phyloP scores from a whole-genome alignment of 2,797 vertebrate genomes.

The Pitangus sulphuratus region DNA sequence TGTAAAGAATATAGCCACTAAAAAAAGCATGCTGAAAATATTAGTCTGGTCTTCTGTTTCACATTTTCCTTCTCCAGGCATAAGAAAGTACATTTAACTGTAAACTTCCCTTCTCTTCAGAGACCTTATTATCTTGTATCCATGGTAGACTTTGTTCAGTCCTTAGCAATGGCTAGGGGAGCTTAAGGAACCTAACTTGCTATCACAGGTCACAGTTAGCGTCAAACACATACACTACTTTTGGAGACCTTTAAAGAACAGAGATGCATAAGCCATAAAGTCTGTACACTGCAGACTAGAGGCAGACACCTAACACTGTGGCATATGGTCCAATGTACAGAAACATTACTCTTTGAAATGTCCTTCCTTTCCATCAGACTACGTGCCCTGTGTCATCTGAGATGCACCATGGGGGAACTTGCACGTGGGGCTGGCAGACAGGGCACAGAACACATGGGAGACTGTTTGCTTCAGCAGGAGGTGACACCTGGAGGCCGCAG shows the following conservation, averaged over 20 bases:
- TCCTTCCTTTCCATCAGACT: neutral
- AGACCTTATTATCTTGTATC: neutral
- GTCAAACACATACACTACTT: neutral
- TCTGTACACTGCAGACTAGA: neutral
- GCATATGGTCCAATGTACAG: neutral
- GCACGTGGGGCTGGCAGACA: accelerated
- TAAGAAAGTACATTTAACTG: neutral
- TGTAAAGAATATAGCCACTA: neutral
- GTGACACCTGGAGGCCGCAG: neutral
- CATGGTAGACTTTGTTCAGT: neutral
- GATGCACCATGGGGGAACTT: too few relatives aligned
- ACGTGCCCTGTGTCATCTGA: neutral
- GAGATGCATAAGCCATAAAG: neutral
- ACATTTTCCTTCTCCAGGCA: neutral
- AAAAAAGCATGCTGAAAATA: neutral
- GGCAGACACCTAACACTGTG: neutral
- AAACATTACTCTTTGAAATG: neutral
- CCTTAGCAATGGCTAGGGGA: neutral
- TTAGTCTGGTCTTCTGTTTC: neutral
- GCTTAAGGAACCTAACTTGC: neutral
- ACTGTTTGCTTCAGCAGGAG: neutral
- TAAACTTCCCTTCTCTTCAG: neutral
- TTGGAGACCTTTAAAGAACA: neutral
- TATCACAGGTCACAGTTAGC: neutral
- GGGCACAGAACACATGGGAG: neutral